A percentile compares a stretch with the other conserved stretches of the same genome.
Evolutionary conservation across 2,797 vertebrate genomes (phyloP).

Genomic region (Onychomys torridus): DNA sequence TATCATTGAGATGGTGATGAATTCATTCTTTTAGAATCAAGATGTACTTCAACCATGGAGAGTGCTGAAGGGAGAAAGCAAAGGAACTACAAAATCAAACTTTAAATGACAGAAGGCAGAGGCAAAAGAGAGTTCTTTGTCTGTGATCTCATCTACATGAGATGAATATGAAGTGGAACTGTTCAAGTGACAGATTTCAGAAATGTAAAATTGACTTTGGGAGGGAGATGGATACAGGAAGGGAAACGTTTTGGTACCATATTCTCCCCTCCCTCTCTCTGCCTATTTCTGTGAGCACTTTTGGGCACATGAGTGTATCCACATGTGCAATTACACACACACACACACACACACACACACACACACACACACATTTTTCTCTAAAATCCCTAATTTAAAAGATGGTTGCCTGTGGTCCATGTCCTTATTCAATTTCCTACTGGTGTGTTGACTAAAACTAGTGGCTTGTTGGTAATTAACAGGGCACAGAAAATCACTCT

Average conservation of each 20-base stretch:
- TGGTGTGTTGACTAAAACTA: neutral
- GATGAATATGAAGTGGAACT: neutral
- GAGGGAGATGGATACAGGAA: neutral
- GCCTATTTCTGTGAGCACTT: neutral
- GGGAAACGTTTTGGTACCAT: neutral
- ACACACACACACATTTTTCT: neutral
- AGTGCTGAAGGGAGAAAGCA: neutral
- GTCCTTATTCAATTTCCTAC: neutral
- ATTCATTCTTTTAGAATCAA: neutral
- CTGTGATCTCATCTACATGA: neutral
- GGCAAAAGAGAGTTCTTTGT: neutral
- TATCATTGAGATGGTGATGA: neutral
- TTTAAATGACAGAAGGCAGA: conserved; percentile 18
- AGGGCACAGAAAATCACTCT: neutral
- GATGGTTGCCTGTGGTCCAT: neutral
- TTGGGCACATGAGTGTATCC: neutral
- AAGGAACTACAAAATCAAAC: neutral
- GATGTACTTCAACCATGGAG: neutral
- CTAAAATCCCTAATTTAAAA: neutral
- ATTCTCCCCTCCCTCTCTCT: too few species aligned
- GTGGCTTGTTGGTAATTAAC: neutral
- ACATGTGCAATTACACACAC: neutral
- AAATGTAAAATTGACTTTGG: neutral
- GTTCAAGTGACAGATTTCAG: neutral
- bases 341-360: neutral